Evolutionary conservation across 2,113 vertebrate species (phyloP), one percentile per base, ranked within the genome.

Genomic region (Notarius quadriscutis): DNA sequence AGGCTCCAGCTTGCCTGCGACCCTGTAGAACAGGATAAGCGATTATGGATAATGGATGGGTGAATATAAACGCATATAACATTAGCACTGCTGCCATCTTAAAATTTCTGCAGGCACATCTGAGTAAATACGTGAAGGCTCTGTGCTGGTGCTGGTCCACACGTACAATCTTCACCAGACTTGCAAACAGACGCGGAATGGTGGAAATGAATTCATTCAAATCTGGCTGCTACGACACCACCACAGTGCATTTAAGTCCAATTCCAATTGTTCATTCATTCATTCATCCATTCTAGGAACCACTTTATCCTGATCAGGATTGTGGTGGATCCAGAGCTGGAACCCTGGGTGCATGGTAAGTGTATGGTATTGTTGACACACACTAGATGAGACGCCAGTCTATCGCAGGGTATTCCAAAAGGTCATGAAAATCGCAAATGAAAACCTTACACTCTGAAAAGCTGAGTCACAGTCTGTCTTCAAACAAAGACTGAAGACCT

Each of bases 371-470:
- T 41, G 41, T 41, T 41, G 57, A 41, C 57, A 81, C 58, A 80
- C 7, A 55, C 55, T 81, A 9, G n/a, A 77, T 53, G 74, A 77
- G 48, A 60, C 4, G 9, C 78, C 27, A 81, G 78, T 58, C 27
- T 60, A 81, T 60, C 27, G 0, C 53, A 80, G 27, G n/a, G 27
- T 27, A 81, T 81, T 41, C 78, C 55, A 41, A 34, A 30, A 80
- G 41, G 18, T n/a, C 51, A 77, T 7, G 10, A 79, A 79, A 55
- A 27, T 2, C n/a, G 4, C 1, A 58, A 57, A 80, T 80, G 53
- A 80, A 58, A 80, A 17, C 77, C 48, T 14, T 75, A 55, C 55
- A 25, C 58, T 62, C 57, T 81, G 34, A 22, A 81, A n/a, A 81
- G 78, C 78, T 81, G 78, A 60, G 79, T 81, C 30, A 81, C 20